These are phyloP conservation scores for Temnothorax longispinosus DNA, from an alignment of 1,140 invertebrate genomes.

Conservation along the genomic window DNA sequence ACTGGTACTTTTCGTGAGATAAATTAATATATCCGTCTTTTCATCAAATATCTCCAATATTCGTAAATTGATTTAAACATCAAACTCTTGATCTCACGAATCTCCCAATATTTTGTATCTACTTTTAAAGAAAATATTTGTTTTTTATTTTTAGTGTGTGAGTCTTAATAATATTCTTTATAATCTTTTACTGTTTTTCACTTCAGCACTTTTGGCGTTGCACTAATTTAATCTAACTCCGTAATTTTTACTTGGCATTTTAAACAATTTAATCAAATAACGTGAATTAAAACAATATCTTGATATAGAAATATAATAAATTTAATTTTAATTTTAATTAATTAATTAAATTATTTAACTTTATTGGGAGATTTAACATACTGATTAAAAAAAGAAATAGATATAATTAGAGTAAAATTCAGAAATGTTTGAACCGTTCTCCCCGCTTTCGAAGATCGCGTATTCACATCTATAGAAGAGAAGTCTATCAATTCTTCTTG, in stretches of 20 bases:
- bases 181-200: not conserved
- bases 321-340: not conserved
- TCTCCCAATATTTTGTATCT: not conserved
- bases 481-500: not conserved
- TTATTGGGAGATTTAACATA: not conserved
- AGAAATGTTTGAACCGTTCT: not conserved
- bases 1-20: not conserved
- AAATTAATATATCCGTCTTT: slow-evolving; percentile 1
- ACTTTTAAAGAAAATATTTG: not conserved
- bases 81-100: too few relatives aligned
- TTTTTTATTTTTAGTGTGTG: not conserved
- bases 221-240: not conserved
- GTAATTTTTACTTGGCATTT: not conserved
- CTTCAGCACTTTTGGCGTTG: not conserved
- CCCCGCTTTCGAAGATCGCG: not conserved
- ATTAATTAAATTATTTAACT: not conserved
- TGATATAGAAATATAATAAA: not conserved
- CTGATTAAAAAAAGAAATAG: not conserved
- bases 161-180: not conserved
- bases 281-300: not conserved
- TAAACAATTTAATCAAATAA: slow-evolving; percentile 9
- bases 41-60: not conserved
- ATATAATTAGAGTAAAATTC: not conserved
- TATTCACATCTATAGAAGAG: not conserved
- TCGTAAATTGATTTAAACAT: not conserved